A percentile compares a stretch with the other conserved stretches of the same genome.
phyloP scores from a whole-genome alignment of 2,888 invertebrate species.

The Dichetophora obliterata region DNA sequence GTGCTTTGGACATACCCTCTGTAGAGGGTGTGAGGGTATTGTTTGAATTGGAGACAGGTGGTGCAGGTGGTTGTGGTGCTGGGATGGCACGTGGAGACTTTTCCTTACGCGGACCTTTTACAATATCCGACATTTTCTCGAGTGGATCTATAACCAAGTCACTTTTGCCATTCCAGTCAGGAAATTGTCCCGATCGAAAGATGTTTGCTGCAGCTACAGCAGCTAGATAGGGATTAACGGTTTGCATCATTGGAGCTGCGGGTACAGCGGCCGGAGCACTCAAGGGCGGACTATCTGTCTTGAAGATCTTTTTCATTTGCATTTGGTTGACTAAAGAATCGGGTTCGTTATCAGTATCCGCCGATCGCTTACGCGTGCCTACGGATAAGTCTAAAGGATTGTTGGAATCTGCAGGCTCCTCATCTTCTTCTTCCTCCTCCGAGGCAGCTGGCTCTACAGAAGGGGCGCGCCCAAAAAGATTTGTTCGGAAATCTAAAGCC shows the following conservation, averaged over 20 bases:
- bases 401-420: conserved; percentile 71
- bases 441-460: conserved; percentile 71
- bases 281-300: conserved; percentile 69
- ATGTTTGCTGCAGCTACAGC: conserved; percentile 83
- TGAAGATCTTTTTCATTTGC: conserved; percentile 65
- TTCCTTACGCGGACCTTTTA: conserved; percentile 80
- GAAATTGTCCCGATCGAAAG: conserved; percentile 79
- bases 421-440: conserved; percentile 74
- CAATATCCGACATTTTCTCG: conserved; percentile 92
- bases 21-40: conserved; percentile 50
- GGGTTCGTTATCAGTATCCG: conserved; percentile 69
- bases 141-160: conserved; percentile 86
- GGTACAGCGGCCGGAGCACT: conserved; percentile 77
- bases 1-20: conserved; percentile 71
- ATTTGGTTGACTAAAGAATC: conserved; percentile 68
- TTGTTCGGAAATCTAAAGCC: conserved; percentile 87
- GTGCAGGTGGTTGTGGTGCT: conserved; percentile 56
- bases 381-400: conserved; percentile 86
- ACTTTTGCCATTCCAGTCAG: conserved; percentile 81
- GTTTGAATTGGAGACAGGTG: conserved; percentile 43
- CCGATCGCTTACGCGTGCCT: conserved; percentile 80
- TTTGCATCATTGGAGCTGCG: conserved; percentile 81
- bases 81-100: conserved; percentile 48
- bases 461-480: conserved; percentile 73
- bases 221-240: conserved; percentile 85